Conservation (phyloP, 92 coral and sea anemone species). For the Zoanthus sansibaricus region DNA sequence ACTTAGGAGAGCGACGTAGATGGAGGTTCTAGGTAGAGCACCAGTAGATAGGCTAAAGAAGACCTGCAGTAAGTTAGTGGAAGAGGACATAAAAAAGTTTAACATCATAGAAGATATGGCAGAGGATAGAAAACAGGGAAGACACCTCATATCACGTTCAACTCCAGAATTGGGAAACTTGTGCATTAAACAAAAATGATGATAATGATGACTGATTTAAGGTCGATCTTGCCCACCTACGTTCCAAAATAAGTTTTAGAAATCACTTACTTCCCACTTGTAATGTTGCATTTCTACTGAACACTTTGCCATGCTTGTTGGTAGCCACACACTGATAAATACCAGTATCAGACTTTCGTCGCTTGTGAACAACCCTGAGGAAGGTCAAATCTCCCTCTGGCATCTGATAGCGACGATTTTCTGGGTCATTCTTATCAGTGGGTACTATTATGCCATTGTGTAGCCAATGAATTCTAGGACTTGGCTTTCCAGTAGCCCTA, state of each 20-base stretch:
- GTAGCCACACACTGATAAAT: conserved; percentile 89
- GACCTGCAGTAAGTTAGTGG: too few relatives aligned
- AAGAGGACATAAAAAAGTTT: too few relatives aligned
- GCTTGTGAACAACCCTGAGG: conserved; percentile 62
- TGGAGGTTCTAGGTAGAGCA: too few relatives aligned
- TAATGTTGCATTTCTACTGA: conserved; percentile 79
- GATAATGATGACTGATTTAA: too few relatives aligned
- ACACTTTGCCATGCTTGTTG: conserved; percentile 67
- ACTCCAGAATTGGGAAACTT: too few relatives aligned
- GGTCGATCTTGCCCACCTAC: neutral
- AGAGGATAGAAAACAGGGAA: too few relatives aligned
- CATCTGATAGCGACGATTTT: conserved; percentile 61
- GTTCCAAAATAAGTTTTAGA: neutral
- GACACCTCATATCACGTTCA: too few relatives aligned
- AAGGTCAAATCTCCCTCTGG: conserved; percentile 75
- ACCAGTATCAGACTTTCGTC: conserved; percentile 78
- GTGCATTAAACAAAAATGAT: too few relatives aligned
- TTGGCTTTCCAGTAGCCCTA: conserved; percentile 73
- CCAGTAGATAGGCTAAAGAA: too few relatives aligned
- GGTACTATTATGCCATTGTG: conserved; percentile 75
- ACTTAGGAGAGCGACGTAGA: too few relatives aligned
- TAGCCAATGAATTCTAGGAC: conserved; percentile 77
- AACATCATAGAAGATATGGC: too few relatives aligned
- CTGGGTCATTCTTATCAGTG: conserved; percentile 56
- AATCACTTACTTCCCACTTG: conserved; percentile 83